Conservation (phyloP, 2,888 invertebrate species). For the Mylabris sibirica region DNA sequence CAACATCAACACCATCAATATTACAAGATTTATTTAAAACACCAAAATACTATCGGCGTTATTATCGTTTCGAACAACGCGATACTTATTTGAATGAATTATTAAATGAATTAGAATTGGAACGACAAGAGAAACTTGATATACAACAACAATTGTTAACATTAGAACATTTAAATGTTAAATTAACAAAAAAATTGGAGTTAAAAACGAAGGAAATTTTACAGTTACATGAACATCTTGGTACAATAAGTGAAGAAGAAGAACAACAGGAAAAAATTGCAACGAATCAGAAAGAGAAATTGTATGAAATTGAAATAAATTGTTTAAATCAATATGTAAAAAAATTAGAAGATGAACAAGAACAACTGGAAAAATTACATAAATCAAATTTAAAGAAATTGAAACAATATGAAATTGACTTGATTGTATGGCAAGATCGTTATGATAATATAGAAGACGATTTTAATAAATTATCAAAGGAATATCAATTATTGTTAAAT, state of each 20-base stretch:
- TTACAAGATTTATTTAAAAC: slow-evolving; percentile 54
- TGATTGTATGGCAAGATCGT: slow-evolving; percentile 50
- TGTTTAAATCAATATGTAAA: slow-evolving; percentile 65
- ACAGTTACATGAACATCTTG: slow-evolving; percentile 53
- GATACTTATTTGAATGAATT: slow-evolving; percentile 64
- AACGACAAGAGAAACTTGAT: slow-evolving; percentile 70
- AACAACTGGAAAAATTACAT: slow-evolving; percentile 65
- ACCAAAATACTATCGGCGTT: slow-evolving; percentile 42
- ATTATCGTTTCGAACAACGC: slow-evolving; percentile 46
- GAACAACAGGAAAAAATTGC: background rate
- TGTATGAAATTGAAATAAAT: slow-evolving; percentile 61
- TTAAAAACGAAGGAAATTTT: slow-evolving; percentile 58
- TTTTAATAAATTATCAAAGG: slow-evolving; percentile 45
- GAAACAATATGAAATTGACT: slow-evolving; percentile 56
- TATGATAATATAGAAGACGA: slow-evolving; percentile 48
- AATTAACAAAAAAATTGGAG: slow-evolving; percentile 61
- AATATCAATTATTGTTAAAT: slow-evolving; percentile 47
- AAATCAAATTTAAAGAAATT: slow-evolving; percentile 62
- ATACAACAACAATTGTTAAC: slow-evolving; percentile 68
- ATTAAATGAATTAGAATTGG: slow-evolving; percentile 68
- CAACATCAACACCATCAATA: slow-evolving; percentile 43
- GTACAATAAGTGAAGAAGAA: slow-evolving; percentile 10
- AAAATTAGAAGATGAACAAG: slow-evolving; percentile 63
- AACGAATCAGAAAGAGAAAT: slow-evolving; percentile 13
- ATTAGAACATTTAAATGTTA: slow-evolving; percentile 65